Evolutionary conservation across 2,888 invertebrate species (phyloP), one percentile per base, ranked within the genome.

Genomic region (Drosophila longiperda): DNA sequence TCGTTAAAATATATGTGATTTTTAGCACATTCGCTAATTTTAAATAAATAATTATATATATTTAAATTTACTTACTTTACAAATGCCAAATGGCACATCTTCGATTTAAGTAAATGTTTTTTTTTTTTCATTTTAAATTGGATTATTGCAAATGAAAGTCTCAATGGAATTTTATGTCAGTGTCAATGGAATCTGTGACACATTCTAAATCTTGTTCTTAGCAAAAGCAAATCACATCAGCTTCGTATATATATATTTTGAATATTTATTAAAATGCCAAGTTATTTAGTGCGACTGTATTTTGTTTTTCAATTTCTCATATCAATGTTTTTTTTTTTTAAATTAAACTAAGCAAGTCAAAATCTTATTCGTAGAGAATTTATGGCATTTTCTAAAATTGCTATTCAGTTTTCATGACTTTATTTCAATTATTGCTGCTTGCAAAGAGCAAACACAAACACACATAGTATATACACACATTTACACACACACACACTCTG

Each of bases 401-500:
- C 17, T 26, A 1, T 26, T 7, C 20, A 17, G 34, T 65, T 32
- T 42, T 34, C 45, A 9, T 20, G 3, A 7, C 45, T 33, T 36
- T 17, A 34, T 42, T 68, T 33, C 38, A 32, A 9, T 38, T 20
- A 34, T 48, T 59, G 34, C 1, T 49, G 53, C 34, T 45, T 11
- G 40, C 34, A 17, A 23, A 23, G 11, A 57, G 29, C 57, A 26
- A 49, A 59, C 45, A 52, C 48, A 23, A 36, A 23, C 29, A 53
- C 48, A 61, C 50, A 67, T 26, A 0, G 26, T 26, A 26, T 38
- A 11, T 52, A 42, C 55, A 36, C 42, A 52, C 48, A 70, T 53
- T 34, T 34, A 20, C 12, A 40, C 42, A 69, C 57, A 66, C 40
- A 54, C 49, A 34, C 34, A 20, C 20, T 12, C 34, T 34, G 49